These are phyloP conservation scores for Helicoverpa armigera DNA, from an alignment of 1,140 invertebrate genomes.

Conservation along the genomic window DNA sequence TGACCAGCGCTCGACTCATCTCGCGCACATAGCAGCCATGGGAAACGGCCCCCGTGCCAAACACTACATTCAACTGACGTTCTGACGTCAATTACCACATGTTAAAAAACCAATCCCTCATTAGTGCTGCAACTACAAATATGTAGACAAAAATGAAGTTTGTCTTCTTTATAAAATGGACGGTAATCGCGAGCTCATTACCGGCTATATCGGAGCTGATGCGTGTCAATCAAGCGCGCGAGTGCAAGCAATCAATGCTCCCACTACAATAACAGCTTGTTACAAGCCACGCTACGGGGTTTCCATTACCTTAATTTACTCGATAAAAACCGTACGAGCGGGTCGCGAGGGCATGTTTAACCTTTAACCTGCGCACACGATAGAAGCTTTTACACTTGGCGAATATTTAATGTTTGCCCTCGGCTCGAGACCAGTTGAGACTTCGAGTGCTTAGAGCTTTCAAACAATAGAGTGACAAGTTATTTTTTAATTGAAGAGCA, in stretches of 20 bases:
- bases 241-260: conserved; percentile 62
- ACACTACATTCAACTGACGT: conserved; percentile 45
- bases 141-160: conserved; percentile 57
- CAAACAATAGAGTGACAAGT: conserved; percentile 25
- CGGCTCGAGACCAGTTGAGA: conserved; percentile 21
- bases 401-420: conserved; percentile 50
- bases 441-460: conserved; percentile 1
- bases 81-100: conserved; percentile 48
- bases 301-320: conserved; percentile 69
- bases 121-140: conserved; percentile 50
- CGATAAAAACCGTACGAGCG: conserved; percentile 64
- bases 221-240: conserved; percentile 63
- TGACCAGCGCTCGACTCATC: conserved; percentile 28
- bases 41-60: conserved; percentile 35
- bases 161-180: conserved; percentile 57
- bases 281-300: conserved; percentile 64
- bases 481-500: background rate
- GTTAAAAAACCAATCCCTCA: conserved; percentile 50
- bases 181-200: conserved; percentile 73
- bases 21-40: conserved; percentile 4
- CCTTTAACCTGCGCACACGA: conserved; percentile 57
- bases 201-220: conserved; percentile 61
- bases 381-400: conserved; percentile 59
- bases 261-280: conserved; percentile 70
- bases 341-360: conserved; percentile 63